These are phyloP conservation scores for Hylomyscus alleni DNA, from an alignment of 2,797 vertebrate species.

Conservation along the genomic window DNA sequence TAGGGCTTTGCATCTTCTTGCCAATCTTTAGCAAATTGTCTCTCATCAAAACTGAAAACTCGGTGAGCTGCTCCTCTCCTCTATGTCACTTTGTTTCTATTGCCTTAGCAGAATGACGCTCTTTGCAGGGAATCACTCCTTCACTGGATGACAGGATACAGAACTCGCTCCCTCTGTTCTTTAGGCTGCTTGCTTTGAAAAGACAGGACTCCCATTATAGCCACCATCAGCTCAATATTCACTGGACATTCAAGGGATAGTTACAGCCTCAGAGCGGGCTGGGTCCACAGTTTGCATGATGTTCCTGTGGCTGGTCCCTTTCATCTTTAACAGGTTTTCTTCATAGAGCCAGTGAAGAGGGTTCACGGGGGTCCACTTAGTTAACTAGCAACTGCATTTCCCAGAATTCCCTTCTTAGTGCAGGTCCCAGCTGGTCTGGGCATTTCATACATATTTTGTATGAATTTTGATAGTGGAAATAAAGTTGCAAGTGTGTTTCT, in stretches of 20 bases:
- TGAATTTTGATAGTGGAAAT: not conserved
- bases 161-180: not conserved
- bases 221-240: not conserved
- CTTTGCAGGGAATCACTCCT: not conserved
- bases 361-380: too few relatives aligned
- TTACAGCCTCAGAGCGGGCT: not conserved
- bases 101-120: not conserved
- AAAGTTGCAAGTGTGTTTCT: not conserved
- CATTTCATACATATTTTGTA: not conserved
- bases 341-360: not conserved
- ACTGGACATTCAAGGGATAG: not conserved
- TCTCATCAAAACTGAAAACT: not conserved
- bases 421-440: not conserved
- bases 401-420: not conserved
- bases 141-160: not conserved
- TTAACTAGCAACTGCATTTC: not conserved
- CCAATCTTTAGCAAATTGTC: not conserved
- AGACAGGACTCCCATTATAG: not conserved
- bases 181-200: not conserved
- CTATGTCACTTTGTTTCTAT: not conserved
- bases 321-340: not conserved
- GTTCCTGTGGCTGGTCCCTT: not conserved
- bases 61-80: not conserved
- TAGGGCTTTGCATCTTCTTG: not conserved
- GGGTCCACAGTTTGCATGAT: not conserved